A percentile compares a stretch with the other conserved stretches of the same genome.
Evolutionary conservation across 1,140 invertebrate genomes (phyloP).

Genomic region (Spodoptera frugiperda): DNA sequence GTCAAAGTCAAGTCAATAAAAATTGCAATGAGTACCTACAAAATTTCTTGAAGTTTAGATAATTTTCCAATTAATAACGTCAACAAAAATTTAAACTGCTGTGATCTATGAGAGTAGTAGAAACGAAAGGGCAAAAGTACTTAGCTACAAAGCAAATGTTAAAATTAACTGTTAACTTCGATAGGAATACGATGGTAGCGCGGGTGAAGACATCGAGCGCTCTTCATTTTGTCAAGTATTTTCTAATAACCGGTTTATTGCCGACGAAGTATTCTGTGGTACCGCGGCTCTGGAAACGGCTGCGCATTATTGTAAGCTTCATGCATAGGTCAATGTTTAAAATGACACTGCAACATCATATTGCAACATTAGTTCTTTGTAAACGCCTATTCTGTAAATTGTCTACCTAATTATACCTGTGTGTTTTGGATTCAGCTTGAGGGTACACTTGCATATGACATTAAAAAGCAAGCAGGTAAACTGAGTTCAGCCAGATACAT

Average conservation of each 20-base stretch:
- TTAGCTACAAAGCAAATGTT: neutral
- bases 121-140: too few species aligned
- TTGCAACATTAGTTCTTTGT: too few species aligned
- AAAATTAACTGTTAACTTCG: neutral
- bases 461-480: too few species aligned
- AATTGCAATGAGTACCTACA: neutral
- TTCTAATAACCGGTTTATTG: constrained; percentile 43
- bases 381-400: too few species aligned
- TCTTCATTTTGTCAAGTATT: constrained; percentile 36
- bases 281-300: neutral
- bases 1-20: neutral
- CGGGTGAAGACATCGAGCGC: constrained; percentile 1
- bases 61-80: too few species aligned
- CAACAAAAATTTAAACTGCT: too few species aligned
- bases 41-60: too few species aligned
- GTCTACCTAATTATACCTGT: too few species aligned
- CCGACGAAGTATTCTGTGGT: constrained; percentile 1
- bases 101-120: too few species aligned
- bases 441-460: too few species aligned
- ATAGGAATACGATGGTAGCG: neutral
- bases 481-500: too few species aligned
- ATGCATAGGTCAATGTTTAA: constrained; percentile 20
- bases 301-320: constrained; percentile 17
- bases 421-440: too few species aligned
- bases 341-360: constrained; percentile 1